Percentiles rank a stretch among this genome's conserved stretches.
phyloP scores from a whole-genome alignment of 1,140 invertebrate species.

The Caenorhabditis tropicalis region DNA sequence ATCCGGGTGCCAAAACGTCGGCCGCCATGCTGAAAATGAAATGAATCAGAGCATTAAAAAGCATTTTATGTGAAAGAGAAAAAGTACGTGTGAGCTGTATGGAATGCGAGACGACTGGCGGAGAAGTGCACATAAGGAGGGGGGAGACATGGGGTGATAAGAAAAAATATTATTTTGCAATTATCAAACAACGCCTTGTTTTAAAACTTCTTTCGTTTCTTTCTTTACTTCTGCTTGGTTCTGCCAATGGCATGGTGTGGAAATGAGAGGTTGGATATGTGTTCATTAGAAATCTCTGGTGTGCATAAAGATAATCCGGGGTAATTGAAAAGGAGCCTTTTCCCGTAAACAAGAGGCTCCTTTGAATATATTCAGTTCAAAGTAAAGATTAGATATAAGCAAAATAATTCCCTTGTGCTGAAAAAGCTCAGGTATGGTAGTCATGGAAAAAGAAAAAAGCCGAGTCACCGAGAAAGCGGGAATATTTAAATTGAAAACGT shows the following conservation, averaged over 20 bases:
- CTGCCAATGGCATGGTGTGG: background rate
- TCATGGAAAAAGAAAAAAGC: background rate
- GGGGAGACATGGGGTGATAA: background rate
- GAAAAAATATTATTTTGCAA: conserved; percentile 8
- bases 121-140: background rate
- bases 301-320: background rate
- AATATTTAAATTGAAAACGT: conserved; percentile 29
- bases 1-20: conserved; percentile 53
- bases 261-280: too few species aligned
- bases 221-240: background rate
- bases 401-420: too few species aligned
- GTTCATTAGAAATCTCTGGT: background rate
- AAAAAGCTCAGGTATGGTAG: too few species aligned
- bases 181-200: conserved; percentile 13
- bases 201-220: background rate
- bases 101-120: conserved; percentile 27
- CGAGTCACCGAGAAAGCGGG: background rate
- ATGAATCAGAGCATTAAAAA: background rate
- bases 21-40: conserved; percentile 26
- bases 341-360: background rate
- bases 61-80: background rate
- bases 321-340: background rate
- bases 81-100: conserved; percentile 21
- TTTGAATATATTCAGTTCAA: background rate
- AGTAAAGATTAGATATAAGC: background rate